Evolutionary conservation across 2,797 vertebrate species (phyloP), one percentile per base, ranked within the genome.

Genomic region (Hemitrygon akajei): DNA sequence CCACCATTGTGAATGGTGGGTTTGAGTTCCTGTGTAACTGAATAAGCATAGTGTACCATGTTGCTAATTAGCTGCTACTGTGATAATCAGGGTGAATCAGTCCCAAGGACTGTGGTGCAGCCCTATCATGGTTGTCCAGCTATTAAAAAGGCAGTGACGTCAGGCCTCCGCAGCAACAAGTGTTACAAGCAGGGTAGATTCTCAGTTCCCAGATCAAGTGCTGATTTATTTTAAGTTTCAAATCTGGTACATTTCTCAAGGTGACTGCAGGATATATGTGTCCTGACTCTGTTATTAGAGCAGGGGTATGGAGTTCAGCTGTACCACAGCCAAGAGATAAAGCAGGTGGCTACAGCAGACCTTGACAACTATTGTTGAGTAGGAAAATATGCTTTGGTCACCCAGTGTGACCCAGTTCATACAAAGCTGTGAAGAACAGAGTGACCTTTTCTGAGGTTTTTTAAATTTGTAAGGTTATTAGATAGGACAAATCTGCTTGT

Each of bases 281-380:
- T 86, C n/a, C 40, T n/a, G 14, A 1, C 56, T 60, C 82, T 18
- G 58, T 63, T n/a, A 63, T 60, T 63, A 60, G 58, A 63, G 84
- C 84, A 34, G 84, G 58, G 84, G 58, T 87, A 87, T n/a, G 60
- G 58, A 87, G 84, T 87, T 63, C 84, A 87, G 58, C 47, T 60
- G 56, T 1, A 56, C 27, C 56, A 27, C 27, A 87, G 58, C 84
- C 84, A 87, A 60, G 40, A 27, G 27, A 14, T 34, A n/a, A 87
- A 63, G n/a, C 58, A 63, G 58, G 30, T 63, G 58, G 27, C 7
- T 87, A n/a, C 58, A n/a, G 18, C 12, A 16, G 58, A 14, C 84
- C 12, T 86, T n/a, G 27, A n/a, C 27, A 12, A n/a, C 47, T 14
- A n/a, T 30, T 60, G 27, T 86, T 86, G 60, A n/a, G 2, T 6